Percentiles rank a stretch among this genome's conserved stretches.
phyloP scores from a whole-genome alignment of 92 coral and sea anemone genomes.

The Bergia sp. region DNA sequence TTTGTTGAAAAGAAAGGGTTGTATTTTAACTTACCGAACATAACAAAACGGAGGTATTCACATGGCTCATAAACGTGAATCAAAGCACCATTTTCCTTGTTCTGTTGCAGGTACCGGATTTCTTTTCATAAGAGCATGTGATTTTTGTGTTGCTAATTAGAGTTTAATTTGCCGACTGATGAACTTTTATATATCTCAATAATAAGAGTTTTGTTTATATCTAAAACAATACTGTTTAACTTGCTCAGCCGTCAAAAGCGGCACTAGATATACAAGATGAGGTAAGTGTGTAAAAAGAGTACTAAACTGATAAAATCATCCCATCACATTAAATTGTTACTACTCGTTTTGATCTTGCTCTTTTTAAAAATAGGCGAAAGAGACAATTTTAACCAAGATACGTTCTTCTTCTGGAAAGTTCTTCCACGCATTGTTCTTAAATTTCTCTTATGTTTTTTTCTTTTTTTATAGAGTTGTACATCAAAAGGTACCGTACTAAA shows the following conservation, averaged over 20 bases:
- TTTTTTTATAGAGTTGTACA: too few relatives aligned
- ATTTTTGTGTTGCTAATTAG: slow-evolving; percentile 41
- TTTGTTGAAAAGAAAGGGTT: slow-evolving; percentile 13
- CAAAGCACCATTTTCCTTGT: slow-evolving; percentile 44
- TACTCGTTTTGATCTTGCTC: too few relatives aligned
- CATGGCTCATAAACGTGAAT: background rate
- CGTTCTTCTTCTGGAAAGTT: too few relatives aligned
- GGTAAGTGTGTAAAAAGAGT: background rate
- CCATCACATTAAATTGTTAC: too few relatives aligned
- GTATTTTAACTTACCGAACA: background rate
- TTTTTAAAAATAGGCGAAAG: too few relatives aligned
- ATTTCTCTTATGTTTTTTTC: too few relatives aligned
- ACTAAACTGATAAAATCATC: too few relatives aligned
- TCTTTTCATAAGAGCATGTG: slow-evolving; percentile 37
- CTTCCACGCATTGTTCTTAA: too few relatives aligned
- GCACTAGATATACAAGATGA: background rate
- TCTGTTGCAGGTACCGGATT: slow-evolving; percentile 39
- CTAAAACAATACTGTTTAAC: background rate
- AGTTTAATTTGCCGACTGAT: slow-evolving; percentile 30
- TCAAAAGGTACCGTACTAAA: too few relatives aligned
- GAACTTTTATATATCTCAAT: slow-evolving; percentile 4
- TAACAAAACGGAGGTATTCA: slow-evolving; percentile 14
- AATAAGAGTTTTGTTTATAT: background rate
- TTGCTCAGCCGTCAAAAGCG: background rate
- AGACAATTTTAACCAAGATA: too few relatives aligned